Evolutionary conservation across 2,888 invertebrate genomes (phyloP).

Genomic region (Pyrocoelia pectoralis): DNA sequence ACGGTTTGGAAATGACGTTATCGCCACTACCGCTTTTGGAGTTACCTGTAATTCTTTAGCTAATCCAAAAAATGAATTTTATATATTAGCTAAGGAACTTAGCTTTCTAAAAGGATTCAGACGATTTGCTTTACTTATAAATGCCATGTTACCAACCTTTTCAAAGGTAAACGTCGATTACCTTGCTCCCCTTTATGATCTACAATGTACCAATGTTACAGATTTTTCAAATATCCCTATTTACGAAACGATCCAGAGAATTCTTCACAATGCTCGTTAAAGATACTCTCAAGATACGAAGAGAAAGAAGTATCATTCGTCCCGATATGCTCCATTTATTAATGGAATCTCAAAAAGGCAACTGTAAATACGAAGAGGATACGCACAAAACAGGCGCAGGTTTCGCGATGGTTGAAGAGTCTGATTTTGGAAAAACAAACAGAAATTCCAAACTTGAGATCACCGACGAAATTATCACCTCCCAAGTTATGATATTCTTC

Average conservation of each 20-base stretch:
- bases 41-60: background rate
- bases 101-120: background rate
- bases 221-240: background rate
- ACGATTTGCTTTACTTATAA: background rate
- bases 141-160: background rate
- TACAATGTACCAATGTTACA: background rate
- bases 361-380: background rate
- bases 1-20: conserved; percentile 5
- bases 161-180: background rate
- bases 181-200: no score
- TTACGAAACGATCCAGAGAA: background rate
- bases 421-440: background rate
- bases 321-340: conserved; percentile 7
- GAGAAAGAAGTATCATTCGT: background rate
- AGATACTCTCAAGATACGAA: background rate
- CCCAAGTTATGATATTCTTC: conserved; percentile 6
- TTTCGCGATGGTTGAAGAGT: background rate
- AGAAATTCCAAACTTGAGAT: background rate
- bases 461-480: conserved; percentile 4
- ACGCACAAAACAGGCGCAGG: background rate
- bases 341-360: background rate
- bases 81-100: background rate
- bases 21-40: background rate
- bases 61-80: conserved; percentile 6
- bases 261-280: background rate